Evolutionary conservation across 1,140 invertebrate genomes (phyloP).

Genomic region (Phortica variegata): DNA sequence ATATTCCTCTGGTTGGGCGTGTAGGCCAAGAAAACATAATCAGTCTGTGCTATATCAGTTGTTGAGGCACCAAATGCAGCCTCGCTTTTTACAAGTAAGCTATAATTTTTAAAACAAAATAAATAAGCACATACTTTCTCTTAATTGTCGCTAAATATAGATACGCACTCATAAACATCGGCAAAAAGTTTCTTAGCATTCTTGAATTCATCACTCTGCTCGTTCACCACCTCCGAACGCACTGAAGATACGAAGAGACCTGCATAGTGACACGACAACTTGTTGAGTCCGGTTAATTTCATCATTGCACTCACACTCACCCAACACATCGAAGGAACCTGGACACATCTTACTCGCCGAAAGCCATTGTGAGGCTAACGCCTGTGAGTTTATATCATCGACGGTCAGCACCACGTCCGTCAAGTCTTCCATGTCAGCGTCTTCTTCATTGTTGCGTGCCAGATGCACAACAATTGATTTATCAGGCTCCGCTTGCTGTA

Average conservation of each 20-base stretch:
- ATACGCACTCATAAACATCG: constrained; percentile 42
- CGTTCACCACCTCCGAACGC: constrained; percentile 26
- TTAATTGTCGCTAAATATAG: neutral
- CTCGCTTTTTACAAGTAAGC: constrained; percentile 39
- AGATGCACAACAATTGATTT: constrained; percentile 47
- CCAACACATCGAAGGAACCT: constrained; percentile 51
- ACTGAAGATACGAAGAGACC: constrained; percentile 42
- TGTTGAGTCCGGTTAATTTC: no score
- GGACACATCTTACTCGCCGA: constrained; percentile 53
- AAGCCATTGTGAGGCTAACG: constrained; percentile 48
- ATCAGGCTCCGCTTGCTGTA: constrained; percentile 39
- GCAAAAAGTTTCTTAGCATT: constrained; percentile 46
- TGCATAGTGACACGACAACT: constrained; percentile 9
- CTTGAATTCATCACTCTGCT: constrained; percentile 36
- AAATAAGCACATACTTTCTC: neutral
- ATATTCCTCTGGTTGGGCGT: constrained; percentile 34
- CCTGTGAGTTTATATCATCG: constrained; percentile 39
- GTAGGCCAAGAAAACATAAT: constrained; percentile 43
- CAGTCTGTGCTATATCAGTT: constrained; percentile 40
- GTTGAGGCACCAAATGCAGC: constrained; percentile 38
- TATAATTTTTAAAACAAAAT: constrained; percentile 1
- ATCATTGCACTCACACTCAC: constrained; percentile 20
- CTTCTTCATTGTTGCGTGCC: constrained; percentile 47
- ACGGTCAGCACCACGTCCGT: constrained; percentile 24
- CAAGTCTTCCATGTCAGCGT: constrained; percentile 37